Evolutionary conservation across 2,888 invertebrate species (phyloP), one percentile per base, ranked within the genome.

Genomic region (Andrena chrysosceles): DNA sequence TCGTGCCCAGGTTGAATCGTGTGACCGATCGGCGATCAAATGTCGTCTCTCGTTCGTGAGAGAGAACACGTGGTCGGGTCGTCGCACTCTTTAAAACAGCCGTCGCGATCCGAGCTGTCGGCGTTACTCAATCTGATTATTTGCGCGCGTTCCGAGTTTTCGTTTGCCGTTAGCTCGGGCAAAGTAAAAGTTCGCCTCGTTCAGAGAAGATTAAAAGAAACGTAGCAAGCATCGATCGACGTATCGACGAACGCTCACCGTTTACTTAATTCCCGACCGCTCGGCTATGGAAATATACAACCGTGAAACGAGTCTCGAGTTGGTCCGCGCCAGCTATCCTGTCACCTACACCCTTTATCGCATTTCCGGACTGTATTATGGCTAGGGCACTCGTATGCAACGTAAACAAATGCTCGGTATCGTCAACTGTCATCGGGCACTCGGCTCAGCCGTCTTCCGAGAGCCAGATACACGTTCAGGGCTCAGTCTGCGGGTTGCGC

Each of bases 381-480:
- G 89, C 93, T 92, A 89, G 78, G 81, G 82, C 69, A 84, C 83
- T 87, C 87, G 77, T 83, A 77, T 81, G 83, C 80, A 81, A 84
- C 91, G 92, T 91, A 92, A 92, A 93, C 91, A 92, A 92, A 92
- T 91, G 90, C 91, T 84, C 77, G 81, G 83, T 92, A 92, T 93
- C 92, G 85, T 81, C 73, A 70, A 85, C 76, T 90, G 90, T 91
- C 92, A 91, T 90, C 89, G 80, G 77, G 85, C 88, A 90, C 87
- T 89, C 71, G 66, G 75, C 56, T 70, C 56, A 59, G 77, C 31
- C 81, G 77, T 77, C 69, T 81, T 76, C 26, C 20, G 81, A 42
- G 67, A 70, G 70, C 56, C 13, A 71, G 75, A 79, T 66, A 77
- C 48, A 54, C 29, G 66, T 59, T 33, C 23, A 60, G 68, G 42